Conservation (phyloP, 2,888 invertebrate genomes). For the Aspidapion aeneum region DNA sequence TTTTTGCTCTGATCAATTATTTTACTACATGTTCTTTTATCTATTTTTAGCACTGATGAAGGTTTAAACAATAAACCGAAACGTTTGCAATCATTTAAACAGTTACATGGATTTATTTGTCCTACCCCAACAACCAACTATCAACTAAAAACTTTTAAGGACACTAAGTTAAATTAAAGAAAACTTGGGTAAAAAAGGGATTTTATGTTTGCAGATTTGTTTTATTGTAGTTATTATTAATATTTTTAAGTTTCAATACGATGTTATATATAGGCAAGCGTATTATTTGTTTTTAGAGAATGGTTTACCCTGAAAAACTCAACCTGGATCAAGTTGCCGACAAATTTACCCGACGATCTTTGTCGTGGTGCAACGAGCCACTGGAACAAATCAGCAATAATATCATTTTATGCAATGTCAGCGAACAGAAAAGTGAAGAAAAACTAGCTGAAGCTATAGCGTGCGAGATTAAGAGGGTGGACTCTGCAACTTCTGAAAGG, state of each 20-base stretch:
- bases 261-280: too few species aligned
- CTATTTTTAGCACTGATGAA: too few species aligned
- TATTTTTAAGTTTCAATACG: background rate
- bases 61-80: too few species aligned
- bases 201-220: too few species aligned
- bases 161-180: too few species aligned
- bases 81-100: too few species aligned
- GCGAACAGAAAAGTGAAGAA: conserved; percentile 1
- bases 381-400: conserved; percentile 28
- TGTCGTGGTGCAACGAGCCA: conserved; percentile 45
- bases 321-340: conserved; percentile 41
- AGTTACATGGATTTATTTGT: too few species aligned
- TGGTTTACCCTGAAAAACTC: conserved; percentile 48
- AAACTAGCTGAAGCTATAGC: background rate
- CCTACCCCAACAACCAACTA: too few species aligned
- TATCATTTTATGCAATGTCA: background rate
- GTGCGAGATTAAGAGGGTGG: conserved; percentile 7
- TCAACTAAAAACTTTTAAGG: too few species aligned
- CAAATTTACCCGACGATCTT: conserved; percentile 27
- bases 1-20: too few species aligned
- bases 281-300: conserved; percentile 43
- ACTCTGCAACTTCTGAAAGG: conserved; percentile 12
- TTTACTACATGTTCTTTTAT: too few species aligned
- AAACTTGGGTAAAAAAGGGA: too few species aligned
- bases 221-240: background rate